These are phyloP conservation scores for Yoshiicerus persimilis DNA, from an alignment of 1,140 invertebrate genomes.

Conservation along the genomic window DNA sequence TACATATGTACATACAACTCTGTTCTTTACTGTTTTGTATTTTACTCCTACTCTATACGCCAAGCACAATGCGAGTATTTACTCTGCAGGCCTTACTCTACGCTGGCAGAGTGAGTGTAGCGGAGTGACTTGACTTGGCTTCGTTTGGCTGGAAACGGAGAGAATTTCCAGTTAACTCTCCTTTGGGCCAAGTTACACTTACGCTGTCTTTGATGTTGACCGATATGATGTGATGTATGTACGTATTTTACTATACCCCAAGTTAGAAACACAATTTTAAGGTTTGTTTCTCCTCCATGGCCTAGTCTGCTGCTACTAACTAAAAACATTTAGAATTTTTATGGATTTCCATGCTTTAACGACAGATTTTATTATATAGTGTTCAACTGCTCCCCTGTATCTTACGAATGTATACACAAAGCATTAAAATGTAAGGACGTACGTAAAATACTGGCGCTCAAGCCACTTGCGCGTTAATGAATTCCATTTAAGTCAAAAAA, in stretches of 20 bases:
- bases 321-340: not conserved
- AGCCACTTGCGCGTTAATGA: not conserved
- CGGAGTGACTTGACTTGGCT: not conserved
- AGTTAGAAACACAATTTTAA: not conserved
- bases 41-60: not conserved
- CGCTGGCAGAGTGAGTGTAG: not conserved
- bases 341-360: conserved; percentile 3
- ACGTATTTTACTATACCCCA: not conserved
- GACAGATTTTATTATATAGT: not conserved
- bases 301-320: not conserved
- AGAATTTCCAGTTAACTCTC: not conserved
- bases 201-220: not conserved
- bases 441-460: not conserved
- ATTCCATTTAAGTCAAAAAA: not conserved
- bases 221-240: not conserved
- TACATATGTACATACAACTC: not conserved
- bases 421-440: not conserved
- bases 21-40: not conserved
- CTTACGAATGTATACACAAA: not conserved
- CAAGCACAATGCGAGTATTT: no score
- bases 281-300: not conserved
- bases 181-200: not conserved
- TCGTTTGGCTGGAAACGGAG: not conserved
- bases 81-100: no score
- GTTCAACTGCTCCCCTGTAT: not conserved